Base-by-base conservation (phyloP, 53 echinoderm and acorn worm species). In the Henricia sp. region DNA sequence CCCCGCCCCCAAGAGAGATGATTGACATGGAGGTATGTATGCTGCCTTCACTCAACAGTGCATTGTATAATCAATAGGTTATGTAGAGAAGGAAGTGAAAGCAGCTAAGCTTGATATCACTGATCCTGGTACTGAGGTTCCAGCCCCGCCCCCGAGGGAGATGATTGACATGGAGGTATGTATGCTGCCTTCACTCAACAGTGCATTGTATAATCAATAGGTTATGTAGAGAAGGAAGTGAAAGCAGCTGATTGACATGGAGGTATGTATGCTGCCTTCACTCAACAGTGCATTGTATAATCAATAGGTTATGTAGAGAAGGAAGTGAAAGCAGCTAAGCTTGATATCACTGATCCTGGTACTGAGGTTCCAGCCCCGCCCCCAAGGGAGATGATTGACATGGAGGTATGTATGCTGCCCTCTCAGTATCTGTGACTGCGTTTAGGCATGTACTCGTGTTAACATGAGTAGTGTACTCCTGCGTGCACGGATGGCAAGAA, bases 81-180 rank as follows among this genome's bases (percentile, higher is more conserved):
- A 94, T 73, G 85, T 92, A 25, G 94, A 97, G 84, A 97, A 97
- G 62, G 99, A 97, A 80, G 90, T 97, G 32, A 92, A 87, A 68
- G 72, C 77, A 10, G 92, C 90, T 17, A 82, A 85, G 17, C 84
- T 94, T 53, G 37, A 39, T 21, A 90, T 97, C 50, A 38, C 42
- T 30, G 89, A 92, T 37, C 64, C 82, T 23, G 82, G 57, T 13
- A 72, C 52, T 0, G 83, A 92, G 63, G 86, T 94, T 29, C 84
- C 88, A 19, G 92, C 99, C 30, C 99, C 99, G 25, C 69, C 89
- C 13, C 99, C 99, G 37, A 90, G 94, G 58, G 99, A 95, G 83
- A 88, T 99, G 88, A 95, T 99, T 55, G 99, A 99, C 70, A 67
- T 99, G 29, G 99, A 99, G 94, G 99, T 99, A 92, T 70, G 68